These are phyloP conservation scores for Threskiornis aethiopicus DNA, from an alignment of 2,797 vertebrate species.

Conservation along the genomic window DNA sequence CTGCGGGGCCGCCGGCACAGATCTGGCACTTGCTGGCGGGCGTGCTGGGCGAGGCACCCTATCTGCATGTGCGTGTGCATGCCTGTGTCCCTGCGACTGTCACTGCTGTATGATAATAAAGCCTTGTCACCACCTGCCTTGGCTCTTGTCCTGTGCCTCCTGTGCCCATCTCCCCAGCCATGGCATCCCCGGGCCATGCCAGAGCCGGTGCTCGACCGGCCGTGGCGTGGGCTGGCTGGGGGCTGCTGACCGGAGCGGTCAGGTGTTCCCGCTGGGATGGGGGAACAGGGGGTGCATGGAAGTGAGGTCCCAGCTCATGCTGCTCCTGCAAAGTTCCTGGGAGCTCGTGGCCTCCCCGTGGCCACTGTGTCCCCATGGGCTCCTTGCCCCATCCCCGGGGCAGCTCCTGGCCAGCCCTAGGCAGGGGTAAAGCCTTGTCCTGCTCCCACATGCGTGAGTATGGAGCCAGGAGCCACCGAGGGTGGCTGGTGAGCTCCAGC, in stretches of 20 bases:
- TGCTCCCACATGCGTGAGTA: accelerated
- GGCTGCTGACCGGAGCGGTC: accelerated
- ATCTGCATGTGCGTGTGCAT: constrained; percentile 28
- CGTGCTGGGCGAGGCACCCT: background rate
- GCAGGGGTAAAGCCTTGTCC: background rate
- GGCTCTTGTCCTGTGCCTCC: background rate
- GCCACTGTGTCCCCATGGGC: accelerated
- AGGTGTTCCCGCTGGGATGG: background rate
- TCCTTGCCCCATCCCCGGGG: background rate
- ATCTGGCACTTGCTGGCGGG: background rate
- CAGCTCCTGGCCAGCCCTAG: accelerated
- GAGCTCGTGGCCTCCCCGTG: accelerated
- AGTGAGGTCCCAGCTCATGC: accelerated
- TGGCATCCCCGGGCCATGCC: background rate
- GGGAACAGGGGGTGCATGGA: background rate
- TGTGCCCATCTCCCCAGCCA: background rate
- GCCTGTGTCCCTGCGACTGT: background rate
- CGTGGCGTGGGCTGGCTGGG: accelerated
- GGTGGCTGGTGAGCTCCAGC: background rate
- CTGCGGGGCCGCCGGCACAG: accelerated
- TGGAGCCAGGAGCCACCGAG: background rate
- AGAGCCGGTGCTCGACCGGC: accelerated
- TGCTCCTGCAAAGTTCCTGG: background rate
- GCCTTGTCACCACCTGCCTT: background rate
- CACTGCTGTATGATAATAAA: constrained; percentile 50